Percentiles rank a stretch among this genome's conserved stretches.
phyloP scores from a whole-genome alignment of 2,888 invertebrate species.

The Lumbricus terrestris region DNA sequence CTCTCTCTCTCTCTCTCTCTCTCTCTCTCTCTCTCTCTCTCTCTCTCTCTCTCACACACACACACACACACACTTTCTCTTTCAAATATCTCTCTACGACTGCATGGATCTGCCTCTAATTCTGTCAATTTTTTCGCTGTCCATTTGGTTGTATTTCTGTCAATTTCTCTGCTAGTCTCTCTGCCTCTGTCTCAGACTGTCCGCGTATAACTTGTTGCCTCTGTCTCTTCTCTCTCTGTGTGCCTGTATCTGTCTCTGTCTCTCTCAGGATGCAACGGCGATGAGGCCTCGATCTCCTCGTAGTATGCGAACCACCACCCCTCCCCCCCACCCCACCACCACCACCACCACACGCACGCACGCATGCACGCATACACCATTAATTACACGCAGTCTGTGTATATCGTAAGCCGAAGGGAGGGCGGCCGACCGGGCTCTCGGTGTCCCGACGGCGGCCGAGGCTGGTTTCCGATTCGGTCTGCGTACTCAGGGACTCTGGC shows the following conservation, averaged over 20 bases:
- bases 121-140: not conserved
- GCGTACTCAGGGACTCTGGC: constrained; percentile 14
- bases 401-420: not conserved
- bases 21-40: not conserved
- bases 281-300: constrained; percentile 3
- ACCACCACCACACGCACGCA: not conserved
- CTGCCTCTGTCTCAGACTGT: constrained; percentile 15
- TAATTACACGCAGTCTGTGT: not conserved
- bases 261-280: not conserved
- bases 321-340: not conserved
- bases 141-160: not conserved
- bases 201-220: no score
- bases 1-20: constrained; percentile 19
- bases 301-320: not conserved
- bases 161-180: not conserved
- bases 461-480: constrained; percentile 18
- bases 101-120: not conserved
- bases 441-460: not conserved
- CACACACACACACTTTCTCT: not conserved
- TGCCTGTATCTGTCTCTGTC: not conserved
- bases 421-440: constrained; percentile 4
- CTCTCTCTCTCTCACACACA: not conserved
- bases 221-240: constrained; percentile 15
- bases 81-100: not conserved
- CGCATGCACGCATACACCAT: not conserved